Conservation (phyloP, 30 jellyfish, hydroid and myxozoan species). For the Aurelia aurita region DNA sequence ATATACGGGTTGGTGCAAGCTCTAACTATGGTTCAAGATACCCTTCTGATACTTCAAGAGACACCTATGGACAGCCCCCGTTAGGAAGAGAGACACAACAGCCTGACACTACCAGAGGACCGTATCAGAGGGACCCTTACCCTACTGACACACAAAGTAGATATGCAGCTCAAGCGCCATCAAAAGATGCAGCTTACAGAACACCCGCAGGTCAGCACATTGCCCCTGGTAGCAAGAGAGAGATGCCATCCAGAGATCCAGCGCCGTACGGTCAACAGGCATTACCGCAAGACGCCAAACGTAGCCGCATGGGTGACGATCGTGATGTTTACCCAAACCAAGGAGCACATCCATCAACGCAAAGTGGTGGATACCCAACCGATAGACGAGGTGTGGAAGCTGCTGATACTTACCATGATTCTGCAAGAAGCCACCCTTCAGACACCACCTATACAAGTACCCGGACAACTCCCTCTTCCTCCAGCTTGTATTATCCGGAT, state of each 20-base stretch:
- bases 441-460: not conserved
- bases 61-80: not conserved
- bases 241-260: conserved; percentile 18
- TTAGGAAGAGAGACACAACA: not conserved
- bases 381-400: not conserved
- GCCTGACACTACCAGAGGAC: not conserved
- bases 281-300: conserved; percentile 34
- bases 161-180: not conserved
- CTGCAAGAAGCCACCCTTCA: not conserved
- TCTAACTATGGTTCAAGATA: no score
- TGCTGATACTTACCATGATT: no score
- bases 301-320: conserved; percentile 50
- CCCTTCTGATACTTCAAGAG: no score
- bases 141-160: conserved; percentile 1
- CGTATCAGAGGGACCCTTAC: conserved; percentile 3
- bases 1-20: no score
- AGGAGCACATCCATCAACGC: not conserved
- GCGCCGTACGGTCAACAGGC: conserved; percentile 3
- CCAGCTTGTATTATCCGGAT: conserved; percentile 14
- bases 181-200: not conserved
- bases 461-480: not conserved
- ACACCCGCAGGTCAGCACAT: conserved; percentile 16
- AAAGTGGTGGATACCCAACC: not conserved
- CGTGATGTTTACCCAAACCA: conserved; percentile 15
- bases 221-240: conserved; percentile 61